Evolutionary conservation across 2,113 vertebrate species (phyloP).

Genomic region (Seriola aureovittata): DNA sequence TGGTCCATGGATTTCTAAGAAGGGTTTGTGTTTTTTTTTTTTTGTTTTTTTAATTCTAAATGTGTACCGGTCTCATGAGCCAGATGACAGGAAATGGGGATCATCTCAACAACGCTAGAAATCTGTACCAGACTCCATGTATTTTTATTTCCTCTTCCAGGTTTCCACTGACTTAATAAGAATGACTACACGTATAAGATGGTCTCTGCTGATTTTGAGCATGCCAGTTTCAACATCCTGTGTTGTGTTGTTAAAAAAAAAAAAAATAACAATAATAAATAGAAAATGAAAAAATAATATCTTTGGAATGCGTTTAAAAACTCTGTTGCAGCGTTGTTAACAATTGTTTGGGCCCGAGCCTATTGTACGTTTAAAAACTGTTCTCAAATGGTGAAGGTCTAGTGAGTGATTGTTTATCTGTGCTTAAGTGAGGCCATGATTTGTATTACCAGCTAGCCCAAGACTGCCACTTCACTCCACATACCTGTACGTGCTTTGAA

Average conservation of each 20-base stretch:
- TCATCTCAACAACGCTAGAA: constrained; percentile 60
- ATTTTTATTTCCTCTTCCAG: constrained; percentile 37
- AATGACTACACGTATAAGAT: constrained; percentile 60
- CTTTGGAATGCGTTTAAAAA: constrained; percentile 84
- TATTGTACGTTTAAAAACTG: constrained; percentile 75
- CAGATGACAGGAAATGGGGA: constrained; percentile 35
- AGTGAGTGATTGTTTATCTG: constrained; percentile 83
- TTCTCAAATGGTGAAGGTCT: constrained; percentile 83
- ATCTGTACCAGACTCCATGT: constrained; percentile 35
- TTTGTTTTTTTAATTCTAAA: constrained; percentile 43
- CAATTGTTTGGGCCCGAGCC: constrained; percentile 78
- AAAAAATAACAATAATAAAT: constrained; percentile 23
- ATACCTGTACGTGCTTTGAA: constrained; percentile 75
- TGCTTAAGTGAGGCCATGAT: constrained; percentile 81
- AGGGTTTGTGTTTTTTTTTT: constrained; percentile 30
- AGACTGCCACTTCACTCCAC: constrained; percentile 82
- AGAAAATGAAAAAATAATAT: constrained; percentile 51
- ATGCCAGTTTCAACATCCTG: constrained; percentile 87
- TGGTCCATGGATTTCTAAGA: constrained; percentile 53
- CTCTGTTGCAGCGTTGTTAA: constrained; percentile 83
- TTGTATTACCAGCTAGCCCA: constrained; percentile 78
- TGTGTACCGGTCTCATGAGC: constrained; percentile 46
- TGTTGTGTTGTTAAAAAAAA: constrained; percentile 83
- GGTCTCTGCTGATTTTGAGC: constrained; percentile 83
- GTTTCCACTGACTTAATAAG: constrained; percentile 37